Conservation (phyloP, 2,888 invertebrate species). For the Acrobasis consociella region DNA sequence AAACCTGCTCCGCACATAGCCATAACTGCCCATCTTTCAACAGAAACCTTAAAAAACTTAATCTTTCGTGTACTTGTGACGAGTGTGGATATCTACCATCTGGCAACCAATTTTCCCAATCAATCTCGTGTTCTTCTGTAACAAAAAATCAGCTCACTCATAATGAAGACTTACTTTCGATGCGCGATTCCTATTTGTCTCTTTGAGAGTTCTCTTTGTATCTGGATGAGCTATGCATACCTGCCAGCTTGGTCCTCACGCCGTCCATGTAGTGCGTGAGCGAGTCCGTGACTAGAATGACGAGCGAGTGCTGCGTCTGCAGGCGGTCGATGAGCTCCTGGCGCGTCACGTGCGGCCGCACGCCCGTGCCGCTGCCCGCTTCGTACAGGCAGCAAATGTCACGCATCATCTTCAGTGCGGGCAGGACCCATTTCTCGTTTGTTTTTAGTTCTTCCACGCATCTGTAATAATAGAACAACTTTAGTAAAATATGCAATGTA, state of each 20-base stretch:
- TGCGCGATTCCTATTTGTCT: too few species aligned
- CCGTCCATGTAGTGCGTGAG: constrained; percentile 95
- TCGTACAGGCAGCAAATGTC: constrained; percentile 98
- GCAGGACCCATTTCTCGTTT: constrained; percentile 95
- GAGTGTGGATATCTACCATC: constrained; percentile 96
- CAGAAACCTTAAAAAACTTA: constrained; percentile 95
- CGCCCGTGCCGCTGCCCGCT: constrained; percentile 84
- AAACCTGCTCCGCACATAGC: constrained; percentile 95
- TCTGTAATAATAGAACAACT: constrained; percentile 39
- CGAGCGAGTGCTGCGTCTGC: constrained; percentile 95
- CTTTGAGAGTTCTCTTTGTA: background rate
- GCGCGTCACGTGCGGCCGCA: constrained; percentile 76
- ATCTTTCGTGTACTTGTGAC: constrained; percentile 95
- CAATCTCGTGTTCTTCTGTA: constrained; percentile 88
- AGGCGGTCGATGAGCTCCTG: constrained; percentile 93
- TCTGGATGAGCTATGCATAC: constrained; percentile 37
- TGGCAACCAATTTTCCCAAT: constrained; percentile 89
- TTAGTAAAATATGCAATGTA: background rate
- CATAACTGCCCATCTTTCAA: constrained; percentile 97
- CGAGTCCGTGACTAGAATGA: constrained; percentile 96
- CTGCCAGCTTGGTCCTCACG: constrained; percentile 83
- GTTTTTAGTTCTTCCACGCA: constrained; percentile 97
- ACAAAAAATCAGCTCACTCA: constrained; percentile 26
- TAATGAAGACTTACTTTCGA: too few species aligned
- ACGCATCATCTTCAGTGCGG: constrained; percentile 96